Evolutionary conservation across 1,140 invertebrate species (phyloP).

Genomic region (Bilobella aurantiaca): DNA sequence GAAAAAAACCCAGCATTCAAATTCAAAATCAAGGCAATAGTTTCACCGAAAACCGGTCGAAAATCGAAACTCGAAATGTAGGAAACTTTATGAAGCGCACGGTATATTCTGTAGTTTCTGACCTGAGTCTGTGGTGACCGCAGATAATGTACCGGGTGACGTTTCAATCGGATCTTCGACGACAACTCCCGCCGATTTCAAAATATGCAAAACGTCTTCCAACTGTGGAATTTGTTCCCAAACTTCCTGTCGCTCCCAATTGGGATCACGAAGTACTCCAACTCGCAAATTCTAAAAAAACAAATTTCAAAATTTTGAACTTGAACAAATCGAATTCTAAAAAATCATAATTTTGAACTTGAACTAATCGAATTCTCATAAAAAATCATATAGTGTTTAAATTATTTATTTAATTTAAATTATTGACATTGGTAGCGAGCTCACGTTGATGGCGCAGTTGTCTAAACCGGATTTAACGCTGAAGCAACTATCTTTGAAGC

Average conservation of each 20-base stretch:
- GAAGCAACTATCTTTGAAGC: slow-evolving; percentile 5
- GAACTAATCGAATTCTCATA: too few relatives aligned
- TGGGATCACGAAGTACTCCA: slow-evolving; percentile 15
- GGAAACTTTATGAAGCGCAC: too few relatives aligned
- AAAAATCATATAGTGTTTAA: too few relatives aligned
- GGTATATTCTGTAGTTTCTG: neutral
- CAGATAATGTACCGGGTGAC: neutral
- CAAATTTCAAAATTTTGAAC: too few relatives aligned
- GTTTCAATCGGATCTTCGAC: slow-evolving; percentile 13
- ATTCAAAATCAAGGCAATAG: too few relatives aligned
- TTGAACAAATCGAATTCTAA: too few relatives aligned
- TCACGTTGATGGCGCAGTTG: neutral
- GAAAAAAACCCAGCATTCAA: too few relatives aligned
- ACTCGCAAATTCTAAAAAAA: slow-evolving; percentile 7
- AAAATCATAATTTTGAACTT: too few relatives aligned
- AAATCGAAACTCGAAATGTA: too few relatives aligned
- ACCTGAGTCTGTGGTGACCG: neutral
- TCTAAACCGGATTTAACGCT: neutral
- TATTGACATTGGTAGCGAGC: neutral
- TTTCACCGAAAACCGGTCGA: too few relatives aligned
- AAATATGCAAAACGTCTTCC: neutral
- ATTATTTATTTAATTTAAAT: too few relatives aligned
- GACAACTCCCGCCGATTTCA: neutral
- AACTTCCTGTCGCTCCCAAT: neutral
- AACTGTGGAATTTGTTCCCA: slow-evolving; percentile 4